Base-by-base conservation (phyloP, 2,797 vertebrate species). In the Halcyon badia region DNA sequence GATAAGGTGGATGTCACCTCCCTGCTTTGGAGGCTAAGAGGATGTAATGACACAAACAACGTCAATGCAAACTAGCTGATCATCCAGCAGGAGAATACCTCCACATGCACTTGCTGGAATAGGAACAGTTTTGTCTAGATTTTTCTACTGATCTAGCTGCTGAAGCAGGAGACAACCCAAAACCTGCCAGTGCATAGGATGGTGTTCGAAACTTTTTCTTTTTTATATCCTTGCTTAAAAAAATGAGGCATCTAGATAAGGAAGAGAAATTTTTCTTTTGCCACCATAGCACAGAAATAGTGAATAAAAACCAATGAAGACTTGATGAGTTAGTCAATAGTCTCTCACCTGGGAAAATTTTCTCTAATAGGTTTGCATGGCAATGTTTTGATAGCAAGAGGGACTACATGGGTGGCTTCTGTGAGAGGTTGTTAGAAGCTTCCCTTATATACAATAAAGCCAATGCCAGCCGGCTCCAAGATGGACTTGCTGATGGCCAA, bases 261-360 rank as follows among this genome's bases (percentile, higher is more conserved):
- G 15, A 73, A 25, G 22, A 46, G 44, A 33, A 83, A 35, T 49
- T 72, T 39, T 39, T 37, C 10, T 39, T 39, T 78, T 87, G 52
- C 77, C 78, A 85, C 48, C 6, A 17, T 33, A 80, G 56, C 24
- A 83, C 12, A 25, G n/a, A 66, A 66, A 46, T n/a, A 33, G 64
- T 66, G 21, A 46, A 46, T 46, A 82, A 92, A 82, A 92, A 65
- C 5, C 14, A 84, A 57, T 8, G 12, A 75, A 83, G 33, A 73
- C 14, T 37, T 80, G 62, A 89, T 82, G 69, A 90, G 25, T 89
- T 87, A 92, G 78, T 88, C 85, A 90, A 72, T 78, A 95, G 49
- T 60, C 57, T 65, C 30, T 82, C 79, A 72, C 31, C 24, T 49
- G 15, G 56, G 42, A 89, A 96, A 54, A 72, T 51, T 78, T 81